Conservation (phyloP, 1,140 invertebrate genomes). For the Uloborus diversus region DNA sequence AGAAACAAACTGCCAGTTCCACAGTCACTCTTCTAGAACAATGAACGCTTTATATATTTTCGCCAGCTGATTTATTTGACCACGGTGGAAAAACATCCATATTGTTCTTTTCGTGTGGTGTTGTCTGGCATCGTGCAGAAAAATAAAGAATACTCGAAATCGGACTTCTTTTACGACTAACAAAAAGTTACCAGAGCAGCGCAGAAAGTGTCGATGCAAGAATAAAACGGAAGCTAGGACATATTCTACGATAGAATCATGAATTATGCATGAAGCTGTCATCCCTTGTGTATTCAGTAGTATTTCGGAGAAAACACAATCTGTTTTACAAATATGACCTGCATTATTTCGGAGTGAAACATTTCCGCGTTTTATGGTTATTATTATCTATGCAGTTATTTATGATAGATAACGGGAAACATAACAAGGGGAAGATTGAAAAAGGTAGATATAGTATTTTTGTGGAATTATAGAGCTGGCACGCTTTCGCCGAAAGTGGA, state of each 20-base stretch:
- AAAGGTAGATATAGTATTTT: too few relatives aligned
- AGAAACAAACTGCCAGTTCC: background rate
- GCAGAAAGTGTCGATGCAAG: too few relatives aligned
- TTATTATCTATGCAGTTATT: too few relatives aligned
- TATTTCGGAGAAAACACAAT: constrained; percentile 4
- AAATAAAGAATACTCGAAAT: too few relatives aligned
- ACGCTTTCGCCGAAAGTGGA: too few relatives aligned
- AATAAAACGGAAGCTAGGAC: background rate
- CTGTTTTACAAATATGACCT: background rate
- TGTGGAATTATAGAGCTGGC: too few relatives aligned
- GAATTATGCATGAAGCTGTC: background rate
- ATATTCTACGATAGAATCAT: background rate
- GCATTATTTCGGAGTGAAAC: background rate
- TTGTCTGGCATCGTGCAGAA: constrained; percentile 7
- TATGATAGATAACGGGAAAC: too few relatives aligned
- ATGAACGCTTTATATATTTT: constrained; percentile 8
- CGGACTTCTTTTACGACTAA: too few relatives aligned
- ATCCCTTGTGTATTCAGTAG: constrained; percentile 14
- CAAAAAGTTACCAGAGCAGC: too few relatives aligned
- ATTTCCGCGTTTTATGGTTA: constrained; percentile 14
- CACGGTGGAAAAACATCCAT: background rate
- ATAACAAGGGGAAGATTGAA: too few relatives aligned
- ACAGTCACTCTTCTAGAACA: constrained; percentile 1
- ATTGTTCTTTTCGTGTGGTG: constrained; percentile 1
- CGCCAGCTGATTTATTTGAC: too few relatives aligned